Evolutionary conservation across 1,140 invertebrate genomes (phyloP).

Genomic region (Aethina tumida): DNA sequence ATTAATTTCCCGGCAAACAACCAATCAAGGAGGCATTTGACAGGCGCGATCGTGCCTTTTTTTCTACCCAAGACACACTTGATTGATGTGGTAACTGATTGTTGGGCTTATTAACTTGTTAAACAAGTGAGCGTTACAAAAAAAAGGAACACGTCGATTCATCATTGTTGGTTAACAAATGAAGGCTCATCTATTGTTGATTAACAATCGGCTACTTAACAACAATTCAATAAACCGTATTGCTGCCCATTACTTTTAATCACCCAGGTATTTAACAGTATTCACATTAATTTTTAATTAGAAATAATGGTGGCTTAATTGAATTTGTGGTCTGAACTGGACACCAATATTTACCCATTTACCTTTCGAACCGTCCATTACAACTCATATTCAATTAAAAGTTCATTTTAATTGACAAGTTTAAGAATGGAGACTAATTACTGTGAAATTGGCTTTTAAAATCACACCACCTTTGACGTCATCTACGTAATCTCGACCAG

Average conservation of each 20-base stretch:
- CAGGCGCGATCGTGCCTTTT: constrained; percentile 16
- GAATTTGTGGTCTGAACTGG: too few relatives aligned
- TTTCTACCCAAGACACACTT: constrained; percentile 10
- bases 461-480: too few relatives aligned
- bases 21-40: constrained; percentile 34
- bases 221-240: constrained; percentile 22
- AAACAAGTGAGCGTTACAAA: constrained; percentile 22
- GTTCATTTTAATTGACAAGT: too few relatives aligned
- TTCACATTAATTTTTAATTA: too few relatives aligned
- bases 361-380: too few relatives aligned
- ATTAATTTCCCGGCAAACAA: constrained; percentile 35
- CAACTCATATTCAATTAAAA: too few relatives aligned
- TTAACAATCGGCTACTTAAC: constrained; percentile 25
- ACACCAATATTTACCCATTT: too few relatives aligned
- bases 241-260: constrained; percentile 23
- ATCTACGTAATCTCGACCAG: too few relatives aligned
- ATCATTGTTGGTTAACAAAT: constrained; percentile 26
- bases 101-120: constrained; percentile 36
- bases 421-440: too few relatives aligned
- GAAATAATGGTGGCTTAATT: too few relatives aligned
- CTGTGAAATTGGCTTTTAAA: too few relatives aligned
- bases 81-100: constrained; percentile 35
- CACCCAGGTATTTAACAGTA: constrained; percentile 13
- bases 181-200: constrained; percentile 22
- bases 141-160: constrained; percentile 20